Evolutionary conservation across 2,888 invertebrate genomes (phyloP), one percentile per base, ranked within the genome.

Genomic region (Aphidoletes aphidimyza): DNA sequence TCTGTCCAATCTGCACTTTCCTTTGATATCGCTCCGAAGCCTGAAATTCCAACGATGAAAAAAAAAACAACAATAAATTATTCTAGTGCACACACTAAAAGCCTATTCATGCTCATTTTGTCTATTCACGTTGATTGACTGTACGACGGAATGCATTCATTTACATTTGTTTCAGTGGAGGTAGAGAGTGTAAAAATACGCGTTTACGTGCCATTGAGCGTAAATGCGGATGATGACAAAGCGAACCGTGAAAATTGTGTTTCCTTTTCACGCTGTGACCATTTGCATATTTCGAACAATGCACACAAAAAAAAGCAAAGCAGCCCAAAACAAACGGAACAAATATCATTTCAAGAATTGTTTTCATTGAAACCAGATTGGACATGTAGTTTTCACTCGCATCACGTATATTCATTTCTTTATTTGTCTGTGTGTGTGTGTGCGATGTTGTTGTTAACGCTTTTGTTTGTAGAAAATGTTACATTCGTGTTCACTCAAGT

Each of bases 271-370:
- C 34, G 30, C 30, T 69, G 34, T 69, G 69, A 30, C 69, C 69
- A 69, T 69, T 30, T 34, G 69, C 69, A 69, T 69, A 69, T n/a
- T 69, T 69, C 17, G 11, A 69, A 69, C 69, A 69, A 69, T 69
- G 34, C 30, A 69, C n/a, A 54, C 26, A 69, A 14, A 69, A 11
- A 26, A 19, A 19, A 47, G 19, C 6, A 6, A 69, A 69, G 3
- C n/a, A 6, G 22, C 26, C 9, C 26, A 30, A 69, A 69, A 26
- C 9, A 69, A 30, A 34, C 69, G 69, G 69, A 69, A 69, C 26
- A 69, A 69, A 69, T 30, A 69, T 30, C 34, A 69, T 69, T 69
- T 69, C 3, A 69, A 69, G 69, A 69, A 30, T 69, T 30, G 30
- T n/a, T n/a, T n/a, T 14, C 69, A 69, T 30, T 69, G 54, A 54